Evolutionary conservation across 2,888 invertebrate genomes (phyloP).

Genomic region (Drosophila longiperda): DNA sequence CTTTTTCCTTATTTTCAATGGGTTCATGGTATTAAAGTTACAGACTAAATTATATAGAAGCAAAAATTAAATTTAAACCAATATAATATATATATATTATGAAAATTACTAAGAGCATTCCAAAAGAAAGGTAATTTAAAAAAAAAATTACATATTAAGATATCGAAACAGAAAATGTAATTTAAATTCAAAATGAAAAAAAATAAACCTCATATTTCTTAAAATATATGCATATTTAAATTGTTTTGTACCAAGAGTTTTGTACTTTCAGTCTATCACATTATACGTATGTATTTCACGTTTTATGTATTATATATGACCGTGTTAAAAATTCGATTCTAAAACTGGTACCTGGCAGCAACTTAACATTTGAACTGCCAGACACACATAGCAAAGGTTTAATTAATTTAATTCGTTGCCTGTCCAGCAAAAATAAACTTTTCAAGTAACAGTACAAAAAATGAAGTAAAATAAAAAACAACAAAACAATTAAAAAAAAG

Average conservation of each 20-base stretch:
- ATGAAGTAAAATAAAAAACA: slow-evolving; percentile 12
- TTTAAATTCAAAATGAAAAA: background rate
- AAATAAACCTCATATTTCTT: no score
- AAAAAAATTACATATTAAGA: background rate
- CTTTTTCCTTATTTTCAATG: no score
- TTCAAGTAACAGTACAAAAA: slow-evolving; percentile 23
- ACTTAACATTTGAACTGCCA: slow-evolving; percentile 57
- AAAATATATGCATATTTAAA: background rate
- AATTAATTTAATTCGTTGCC: slow-evolving; percentile 75
- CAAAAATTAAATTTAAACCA: background rate
- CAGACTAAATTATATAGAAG: background rate
- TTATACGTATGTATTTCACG: background rate
- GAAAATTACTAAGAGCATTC: background rate
- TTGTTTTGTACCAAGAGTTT: background rate
- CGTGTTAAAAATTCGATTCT: background rate
- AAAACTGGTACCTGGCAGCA: slow-evolving; percentile 14
- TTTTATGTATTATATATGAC: background rate
- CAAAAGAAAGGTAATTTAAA: no score
- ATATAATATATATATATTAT: background rate
- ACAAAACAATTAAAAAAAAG: slow-evolving; percentile 43
- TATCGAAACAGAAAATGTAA: background rate
- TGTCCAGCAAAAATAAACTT: slow-evolving; percentile 42
- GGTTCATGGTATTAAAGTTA: background rate
- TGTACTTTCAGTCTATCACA: background rate
- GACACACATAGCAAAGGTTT: slow-evolving; percentile 60